Percentiles rank a stretch among this genome's conserved stretches.
These are phyloP conservation scores for Andrena bucephala DNA, from an alignment of 2,888 invertebrate species.

Conservation along the genomic window DNA sequence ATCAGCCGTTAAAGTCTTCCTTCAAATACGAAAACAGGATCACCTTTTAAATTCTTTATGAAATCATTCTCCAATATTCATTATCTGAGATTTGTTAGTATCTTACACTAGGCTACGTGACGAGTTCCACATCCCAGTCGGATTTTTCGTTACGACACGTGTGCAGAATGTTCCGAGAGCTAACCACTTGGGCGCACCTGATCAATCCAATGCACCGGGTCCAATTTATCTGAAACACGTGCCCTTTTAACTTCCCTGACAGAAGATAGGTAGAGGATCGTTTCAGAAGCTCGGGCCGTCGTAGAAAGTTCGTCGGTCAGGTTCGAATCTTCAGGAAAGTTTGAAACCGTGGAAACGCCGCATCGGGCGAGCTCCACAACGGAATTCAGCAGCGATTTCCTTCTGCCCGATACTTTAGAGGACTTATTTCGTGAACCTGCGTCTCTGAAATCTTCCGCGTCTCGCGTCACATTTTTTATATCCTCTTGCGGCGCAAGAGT, in stretches of 20 bases:
- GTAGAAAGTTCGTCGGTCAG: slow-evolving; percentile 19
- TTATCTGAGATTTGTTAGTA: not conserved
- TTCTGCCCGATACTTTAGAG: slow-evolving; percentile 24
- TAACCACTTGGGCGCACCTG: slow-evolving; percentile 1
- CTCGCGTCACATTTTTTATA: not conserved
- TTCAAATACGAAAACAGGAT: too few relatives aligned
- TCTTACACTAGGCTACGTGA: not conserved
- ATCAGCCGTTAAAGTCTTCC: too few relatives aligned
- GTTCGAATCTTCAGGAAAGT: slow-evolving; percentile 37
- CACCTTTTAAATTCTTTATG: not conserved
- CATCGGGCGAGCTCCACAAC: slow-evolving; percentile 2
- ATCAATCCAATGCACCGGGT: slow-evolving; percentile 25
- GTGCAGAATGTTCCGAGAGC: slow-evolving; percentile 12
- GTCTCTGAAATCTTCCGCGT: not conserved
- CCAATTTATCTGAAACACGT: slow-evolving; percentile 45
- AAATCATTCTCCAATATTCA: not conserved
- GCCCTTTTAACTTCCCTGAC: slow-evolving; percentile 36
- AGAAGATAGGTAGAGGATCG: slow-evolving; percentile 28
- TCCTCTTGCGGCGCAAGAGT: not conserved
- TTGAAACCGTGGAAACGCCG: slow-evolving; percentile 24
- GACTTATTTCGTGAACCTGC: slow-evolving; percentile 31
- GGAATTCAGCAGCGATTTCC: slow-evolving; percentile 39
- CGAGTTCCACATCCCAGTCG: not conserved
- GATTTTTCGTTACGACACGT: slow-evolving; percentile 11
- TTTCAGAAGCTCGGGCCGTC: slow-evolving; percentile 25